A percentile compares a stretch with the other conserved stretches of the same genome.
Evolutionary conservation across 2,113 vertebrate species (phyloP).

Genomic region (Fulica atra): DNA sequence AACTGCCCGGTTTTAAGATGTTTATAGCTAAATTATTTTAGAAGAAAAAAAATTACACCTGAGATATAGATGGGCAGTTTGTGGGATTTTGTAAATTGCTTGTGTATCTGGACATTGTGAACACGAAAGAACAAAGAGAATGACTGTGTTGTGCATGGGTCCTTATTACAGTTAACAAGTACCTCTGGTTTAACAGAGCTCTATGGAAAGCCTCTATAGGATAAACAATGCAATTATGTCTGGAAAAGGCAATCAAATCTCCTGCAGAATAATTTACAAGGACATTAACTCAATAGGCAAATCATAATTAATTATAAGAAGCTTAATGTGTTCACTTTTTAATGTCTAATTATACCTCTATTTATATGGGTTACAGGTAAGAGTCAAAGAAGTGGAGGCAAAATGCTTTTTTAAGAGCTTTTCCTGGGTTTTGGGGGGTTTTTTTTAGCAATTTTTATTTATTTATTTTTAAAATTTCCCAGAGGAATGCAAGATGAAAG

Average conservation of each 20-base stretch:
- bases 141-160: background rate
- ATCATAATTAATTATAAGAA: conserved; percentile 69
- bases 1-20: background rate
- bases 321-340: conserved; percentile 54
- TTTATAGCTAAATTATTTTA: background rate
- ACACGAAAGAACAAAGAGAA: background rate
- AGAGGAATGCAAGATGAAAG: background rate
- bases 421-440: background rate
- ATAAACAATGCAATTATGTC: conserved; percentile 53
- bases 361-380: conserved; percentile 52
- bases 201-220: conserved; percentile 5
- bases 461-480: background rate
- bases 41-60: background rate
- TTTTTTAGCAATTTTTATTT: background rate
- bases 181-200: background rate
- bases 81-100: background rate
- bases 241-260: conserved; percentile 50
- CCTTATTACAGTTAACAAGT: background rate
- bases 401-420: background rate
- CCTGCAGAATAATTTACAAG: conserved; percentile 62
- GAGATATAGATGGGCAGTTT: background rate
- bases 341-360: conserved; percentile 61
- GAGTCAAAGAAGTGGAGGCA: background rate
- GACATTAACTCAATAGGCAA: conserved; percentile 68
- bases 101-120: background rate